phyloP scores from a whole-genome alignment of 2,888 invertebrate genomes.

The Scaptodrosophila latifasciaeformis region DNA sequence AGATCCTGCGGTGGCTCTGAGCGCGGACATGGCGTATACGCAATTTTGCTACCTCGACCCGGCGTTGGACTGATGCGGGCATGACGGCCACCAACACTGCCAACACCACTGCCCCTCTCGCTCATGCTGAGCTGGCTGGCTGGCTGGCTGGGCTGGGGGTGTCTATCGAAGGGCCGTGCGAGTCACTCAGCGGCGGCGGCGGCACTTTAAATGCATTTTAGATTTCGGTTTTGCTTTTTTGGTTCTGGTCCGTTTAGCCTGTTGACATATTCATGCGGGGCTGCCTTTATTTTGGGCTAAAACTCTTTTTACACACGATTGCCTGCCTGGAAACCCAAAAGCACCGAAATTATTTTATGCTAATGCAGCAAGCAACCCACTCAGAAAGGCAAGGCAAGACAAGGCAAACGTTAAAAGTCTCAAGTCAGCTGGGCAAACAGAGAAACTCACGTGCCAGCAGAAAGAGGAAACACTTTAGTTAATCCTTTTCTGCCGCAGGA shows the following conservation, averaged over 20 bases:
- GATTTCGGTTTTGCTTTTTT: constrained; percentile 2
- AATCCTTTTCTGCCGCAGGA: no score
- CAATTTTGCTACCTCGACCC: constrained; percentile 73
- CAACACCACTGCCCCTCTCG: constrained; percentile 41
- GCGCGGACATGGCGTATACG: constrained; percentile 74
- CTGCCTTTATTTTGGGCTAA: no score
- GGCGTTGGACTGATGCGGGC: constrained; percentile 74
- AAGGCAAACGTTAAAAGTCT: no score
- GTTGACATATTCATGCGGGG: constrained; percentile 4
- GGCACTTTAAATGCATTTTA: constrained; percentile 4
- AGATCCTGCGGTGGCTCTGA: constrained; percentile 73
- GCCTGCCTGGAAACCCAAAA: no score
- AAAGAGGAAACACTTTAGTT: no score
- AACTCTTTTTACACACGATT: no score
- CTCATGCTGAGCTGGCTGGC: constrained; percentile 53
- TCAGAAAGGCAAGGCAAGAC: no score
- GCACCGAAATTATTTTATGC: no score
- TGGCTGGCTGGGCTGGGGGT: not conserved
- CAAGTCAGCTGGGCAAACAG: no score
- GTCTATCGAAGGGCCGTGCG: no score
- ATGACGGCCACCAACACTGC: constrained; percentile 61
- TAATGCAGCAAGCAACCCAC: no score
- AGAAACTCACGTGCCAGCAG: no score
- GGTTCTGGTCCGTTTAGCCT: not conserved
- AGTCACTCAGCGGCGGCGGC: not conserved